Base-by-base conservation (phyloP, 2,113 vertebrate genomes). In the Arenaria interpres region DNA sequence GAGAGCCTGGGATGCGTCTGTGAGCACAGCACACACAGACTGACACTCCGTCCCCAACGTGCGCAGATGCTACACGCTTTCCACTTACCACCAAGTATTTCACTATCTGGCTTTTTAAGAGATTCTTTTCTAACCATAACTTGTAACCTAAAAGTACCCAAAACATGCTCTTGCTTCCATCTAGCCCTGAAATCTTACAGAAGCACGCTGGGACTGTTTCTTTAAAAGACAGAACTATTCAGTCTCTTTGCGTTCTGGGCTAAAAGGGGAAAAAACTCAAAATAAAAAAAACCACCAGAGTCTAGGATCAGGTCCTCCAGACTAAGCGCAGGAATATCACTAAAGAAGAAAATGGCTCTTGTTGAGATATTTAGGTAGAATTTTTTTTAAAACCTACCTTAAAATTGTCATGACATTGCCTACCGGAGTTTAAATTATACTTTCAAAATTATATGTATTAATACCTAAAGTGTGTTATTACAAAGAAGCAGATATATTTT, bases 21-120 rank as follows among this genome's bases (percentile, higher is more conserved):
- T 1, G 12, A 75, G 4, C 23, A 12, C 28, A 17, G 2, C 37
- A 4, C 24, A 0, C 41, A 2, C 16, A 1, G 32, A 2, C 37
- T 1, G 45, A 28, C 12, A 1, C 66, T 9, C 2, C 0, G 0
- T 3, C 53, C 11, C 0, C 0, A 15, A 5, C 9, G 2, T 19
- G 0, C 1, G 8, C 3, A 27, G 37, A 50, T 14, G 43, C 20
- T 19, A 0, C 15, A 1, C 9, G 10, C 59, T 5, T 8, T 4
- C 78, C 71, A 59, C 54, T 28, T 12, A 8, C 30, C 33, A 53
- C 50, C 48, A 16, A 14, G 21, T 4, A 53, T 56, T 62, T 32
- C 5, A 43, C 30, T 21, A 24, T 8, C 43, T 16, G 35, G 12
- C 37, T 63, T 43, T 33, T 23, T 30, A 82, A 28, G 33, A 64